A percentile compares a stretch with the other conserved stretches of the same genome.
phyloP scores from a whole-genome alignment of 2,113 vertebrate genomes.

The Sisor rabdophorus region DNA sequence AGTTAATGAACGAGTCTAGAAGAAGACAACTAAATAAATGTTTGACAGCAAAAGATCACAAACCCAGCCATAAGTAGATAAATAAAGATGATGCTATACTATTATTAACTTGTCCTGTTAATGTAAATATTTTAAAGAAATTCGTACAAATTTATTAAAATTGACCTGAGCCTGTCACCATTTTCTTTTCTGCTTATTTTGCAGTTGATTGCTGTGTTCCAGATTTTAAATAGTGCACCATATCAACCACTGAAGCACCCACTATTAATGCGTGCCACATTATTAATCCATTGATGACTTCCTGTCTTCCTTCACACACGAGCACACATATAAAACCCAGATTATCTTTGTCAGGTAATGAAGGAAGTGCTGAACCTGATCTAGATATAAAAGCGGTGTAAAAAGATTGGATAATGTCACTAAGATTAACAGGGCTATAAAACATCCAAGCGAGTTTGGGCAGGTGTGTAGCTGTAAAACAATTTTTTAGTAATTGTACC shows the following conservation, averaged over 20 bases:
- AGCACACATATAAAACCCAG: constrained; percentile 30
- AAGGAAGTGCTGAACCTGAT: constrained; percentile 33
- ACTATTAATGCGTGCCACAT: neutral
- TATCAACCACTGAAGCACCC: neutral
- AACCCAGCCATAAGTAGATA: neutral
- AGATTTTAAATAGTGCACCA: neutral
- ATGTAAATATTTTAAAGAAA: neutral
- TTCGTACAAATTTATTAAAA: neutral
- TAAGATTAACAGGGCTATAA: constrained; percentile 39
- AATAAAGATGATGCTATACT: neutral
- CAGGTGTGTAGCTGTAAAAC: constrained; percentile 19
- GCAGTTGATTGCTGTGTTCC: neutral
- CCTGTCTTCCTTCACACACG: constrained; percentile 6
- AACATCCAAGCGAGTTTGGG: constrained; percentile 12
- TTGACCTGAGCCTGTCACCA: neutral
- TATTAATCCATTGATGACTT: constrained; percentile 32
- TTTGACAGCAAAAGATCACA: neutral
- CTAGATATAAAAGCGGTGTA: constrained; percentile 49
- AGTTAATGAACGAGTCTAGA: no score
- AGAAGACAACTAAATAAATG: no score
- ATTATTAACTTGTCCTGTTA: neutral
- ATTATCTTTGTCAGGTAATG: constrained; percentile 41
- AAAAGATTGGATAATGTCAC: constrained; percentile 44
- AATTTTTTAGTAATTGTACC: constrained; percentile 15
- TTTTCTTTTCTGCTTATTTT: neutral